Conservation (phyloP, 2,888 invertebrate genomes). For the Heteromurus nitidus region DNA sequence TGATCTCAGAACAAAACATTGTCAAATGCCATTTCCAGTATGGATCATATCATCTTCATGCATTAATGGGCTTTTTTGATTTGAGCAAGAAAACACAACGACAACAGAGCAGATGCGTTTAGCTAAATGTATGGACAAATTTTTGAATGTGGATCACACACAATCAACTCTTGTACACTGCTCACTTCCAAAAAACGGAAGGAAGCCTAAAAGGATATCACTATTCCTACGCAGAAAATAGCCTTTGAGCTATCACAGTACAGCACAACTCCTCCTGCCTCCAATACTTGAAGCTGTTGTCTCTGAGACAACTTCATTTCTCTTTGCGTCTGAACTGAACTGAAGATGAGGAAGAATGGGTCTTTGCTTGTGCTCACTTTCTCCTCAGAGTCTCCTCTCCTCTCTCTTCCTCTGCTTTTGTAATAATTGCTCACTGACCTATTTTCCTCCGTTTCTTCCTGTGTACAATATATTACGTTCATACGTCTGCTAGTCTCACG, state of each 20-base stretch:
- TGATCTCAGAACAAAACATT: too few species aligned
- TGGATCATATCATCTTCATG: too few species aligned
- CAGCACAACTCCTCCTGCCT: too few species aligned
- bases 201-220: not conserved
- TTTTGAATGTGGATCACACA: too few species aligned
- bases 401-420: conserved; percentile 15
- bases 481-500: too few species aligned
- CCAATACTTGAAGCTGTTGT: not conserved
- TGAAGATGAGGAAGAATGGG: conserved; percentile 3
- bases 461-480: not conserved
- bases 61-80: too few species aligned
- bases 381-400: not conserved
- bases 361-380: conserved; percentile 10
- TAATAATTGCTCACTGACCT: conserved; percentile 57
- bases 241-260: not conserved
- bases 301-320: conserved; percentile 24
- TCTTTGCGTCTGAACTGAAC: conserved; percentile 7
- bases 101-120: too few species aligned
- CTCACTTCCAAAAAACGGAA: not conserved
- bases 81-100: too few species aligned
- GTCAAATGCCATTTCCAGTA: too few species aligned
- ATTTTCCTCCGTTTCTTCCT: not conserved
- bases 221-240: not conserved
- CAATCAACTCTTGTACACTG: too few species aligned
- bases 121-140: too few species aligned